phyloP scores from a whole-genome alignment of 1,140 invertebrate genomes.

The Brachionus koreanus region DNA sequence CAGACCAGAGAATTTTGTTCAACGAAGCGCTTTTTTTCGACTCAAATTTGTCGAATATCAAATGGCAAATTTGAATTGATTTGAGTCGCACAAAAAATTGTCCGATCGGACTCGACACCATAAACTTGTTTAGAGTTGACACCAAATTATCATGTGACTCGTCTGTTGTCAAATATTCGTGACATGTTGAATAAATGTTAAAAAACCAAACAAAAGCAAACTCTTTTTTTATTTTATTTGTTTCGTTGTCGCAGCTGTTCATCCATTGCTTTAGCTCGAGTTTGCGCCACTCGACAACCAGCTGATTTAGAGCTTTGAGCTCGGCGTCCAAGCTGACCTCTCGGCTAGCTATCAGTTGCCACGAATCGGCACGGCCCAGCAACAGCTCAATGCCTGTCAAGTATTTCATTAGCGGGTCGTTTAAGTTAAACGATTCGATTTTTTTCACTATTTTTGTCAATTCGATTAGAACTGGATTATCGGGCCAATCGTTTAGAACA shows the following conservation, averaged over 20 bases:
- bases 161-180: not conserved
- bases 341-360: conserved; percentile 83
- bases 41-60: not conserved
- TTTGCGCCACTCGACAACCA: conserved; percentile 84
- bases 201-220: conserved; percentile 10
- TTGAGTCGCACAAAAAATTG: not conserved
- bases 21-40: not conserved
- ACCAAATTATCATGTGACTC: not conserved
- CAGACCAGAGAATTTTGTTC: conserved; percentile 16
- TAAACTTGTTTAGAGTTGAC: not conserved
- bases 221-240: conserved; percentile 1
- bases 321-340: conserved; percentile 74
- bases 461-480: conserved; percentile 67
- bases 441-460: conserved; percentile 66
- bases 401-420: conserved; percentile 77
- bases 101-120: not conserved
- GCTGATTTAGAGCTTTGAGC: conserved; percentile 68
- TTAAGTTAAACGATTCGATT: conserved; percentile 73
- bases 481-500: conserved; percentile 77
- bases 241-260: not conserved
- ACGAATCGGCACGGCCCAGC: conserved; percentile 73
- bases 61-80: not conserved
- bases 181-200: not conserved
- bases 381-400: conserved; percentile 83
- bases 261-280: conserved; percentile 69